Percentiles rank a stretch among this genome's conserved stretches.
Evolutionary conservation across 2,113 vertebrate genomes (phyloP).

Genomic region (Nesospiza acunhae): DNA sequence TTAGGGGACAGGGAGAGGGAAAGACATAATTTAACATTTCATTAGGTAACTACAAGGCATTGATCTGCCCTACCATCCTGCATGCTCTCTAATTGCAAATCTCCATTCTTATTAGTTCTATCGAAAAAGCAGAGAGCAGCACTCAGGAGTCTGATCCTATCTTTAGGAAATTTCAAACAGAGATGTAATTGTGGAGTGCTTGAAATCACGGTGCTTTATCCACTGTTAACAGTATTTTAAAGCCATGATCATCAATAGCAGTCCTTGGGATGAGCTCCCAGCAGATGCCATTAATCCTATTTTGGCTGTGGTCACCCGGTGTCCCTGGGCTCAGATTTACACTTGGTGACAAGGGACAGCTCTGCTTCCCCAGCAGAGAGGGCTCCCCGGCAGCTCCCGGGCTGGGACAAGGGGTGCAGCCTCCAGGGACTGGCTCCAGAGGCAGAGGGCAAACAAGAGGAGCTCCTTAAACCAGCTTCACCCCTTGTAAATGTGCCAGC

Average conservation of each 20-base stretch:
- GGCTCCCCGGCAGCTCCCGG: fast-evolving
- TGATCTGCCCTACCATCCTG: conserved; percentile 5
- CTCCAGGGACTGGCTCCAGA: background rate
- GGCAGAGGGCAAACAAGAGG: background rate
- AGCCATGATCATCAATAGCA: conserved; percentile 6
- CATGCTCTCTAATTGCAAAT: background rate
- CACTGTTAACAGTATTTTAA: conserved; percentile 37
- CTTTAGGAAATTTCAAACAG: conserved; percentile 54
- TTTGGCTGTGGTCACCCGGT: background rate
- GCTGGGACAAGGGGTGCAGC: background rate
- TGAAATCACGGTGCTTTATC: background rate
- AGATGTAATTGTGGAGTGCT: conserved; percentile 22
- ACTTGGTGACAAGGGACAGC: fast-evolving
- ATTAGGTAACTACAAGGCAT: conserved; percentile 47
- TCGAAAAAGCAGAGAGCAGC: conserved; percentile 4
- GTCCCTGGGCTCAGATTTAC: background rate
- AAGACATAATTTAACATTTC: conserved; percentile 12
- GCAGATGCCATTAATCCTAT: conserved; percentile 32
- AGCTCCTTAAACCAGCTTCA: background rate
- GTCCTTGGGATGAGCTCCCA: background rate
- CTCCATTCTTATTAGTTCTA: conserved; percentile 30
- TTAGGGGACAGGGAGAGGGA: background rate
- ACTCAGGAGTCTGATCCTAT: background rate
- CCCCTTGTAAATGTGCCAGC: background rate
- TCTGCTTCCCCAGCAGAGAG: background rate